Evolutionary conservation across 2,113 vertebrate genomes (phyloP), one percentile per base, ranked within the genome.

Genomic region (Plecotus auritus): DNA sequence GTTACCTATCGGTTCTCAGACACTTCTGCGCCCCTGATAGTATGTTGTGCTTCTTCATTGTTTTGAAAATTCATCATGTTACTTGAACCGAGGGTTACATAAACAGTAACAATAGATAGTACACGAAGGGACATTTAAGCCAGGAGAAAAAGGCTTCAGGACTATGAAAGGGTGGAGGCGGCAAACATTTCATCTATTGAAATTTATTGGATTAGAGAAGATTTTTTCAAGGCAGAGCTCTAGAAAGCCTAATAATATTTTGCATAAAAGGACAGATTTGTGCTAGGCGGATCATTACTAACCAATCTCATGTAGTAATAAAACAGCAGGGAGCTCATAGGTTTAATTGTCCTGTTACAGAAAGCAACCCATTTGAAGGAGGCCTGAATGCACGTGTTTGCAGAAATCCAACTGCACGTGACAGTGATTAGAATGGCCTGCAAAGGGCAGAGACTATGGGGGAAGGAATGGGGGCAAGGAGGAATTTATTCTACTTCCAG

Each of bases 191-290:
- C 91, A 94, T 96, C 86, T 87, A 37, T 82, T 93, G 97, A 94
- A 97, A 90, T 90, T 64, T 90, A 95, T 73, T 95, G 95, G 95
- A 94, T 96, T 96, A 94, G 85, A 92, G 85, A 93, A 96, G 94
- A 95, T 95, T 96, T 96, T 76, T 92, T 94, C 76, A 96, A 92
- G 94, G 77, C 93, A 95, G 69, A 92, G 85, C 76, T 97, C 87
- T 93, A 88, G 89, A 93, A 96, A 96, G 85, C 90, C 93, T 97
- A 90, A 93, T 94, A 67, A 90, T 96, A 94, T 96, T 97, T 97
- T 96, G 85, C 88, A 88, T 77, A 88, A 93, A 97, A 96, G 95
- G 82, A 88, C 82, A 85, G 93, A 95, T 96, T 92, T 95, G 72
- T 92, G 88, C 47, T 70, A 40, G 90, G 81, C 14, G 11, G 88